Evolutionary conservation across 2,797 vertebrate genomes (phyloP).

Genomic region (Monodelphis domestica): DNA sequence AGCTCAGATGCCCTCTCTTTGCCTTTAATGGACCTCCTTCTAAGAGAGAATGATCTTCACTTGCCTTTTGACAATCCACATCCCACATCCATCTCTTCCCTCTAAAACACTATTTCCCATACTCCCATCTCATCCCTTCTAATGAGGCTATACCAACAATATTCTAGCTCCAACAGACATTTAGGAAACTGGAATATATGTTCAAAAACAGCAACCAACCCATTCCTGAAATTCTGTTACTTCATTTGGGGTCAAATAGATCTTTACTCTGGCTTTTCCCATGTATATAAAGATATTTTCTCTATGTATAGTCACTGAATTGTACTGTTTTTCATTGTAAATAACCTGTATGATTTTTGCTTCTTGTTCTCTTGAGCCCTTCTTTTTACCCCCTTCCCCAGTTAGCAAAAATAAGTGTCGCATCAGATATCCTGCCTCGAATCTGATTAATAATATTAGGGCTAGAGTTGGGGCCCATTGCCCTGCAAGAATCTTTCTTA

Average conservation of each 20-base stretch:
- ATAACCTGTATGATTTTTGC: slow-evolving; percentile 41
- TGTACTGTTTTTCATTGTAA: slow-evolving; percentile 81
- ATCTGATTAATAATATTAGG: background rate
- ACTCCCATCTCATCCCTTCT: accelerated
- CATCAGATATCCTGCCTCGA: background rate
- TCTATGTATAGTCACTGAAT: slow-evolving; percentile 79
- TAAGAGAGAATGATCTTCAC: background rate
- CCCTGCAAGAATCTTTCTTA: slow-evolving; percentile 47
- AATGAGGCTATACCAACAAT: background rate
- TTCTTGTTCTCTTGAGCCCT: too few species aligned
- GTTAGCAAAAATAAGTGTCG: background rate
- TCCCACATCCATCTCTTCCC: accelerated
- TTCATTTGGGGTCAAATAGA: slow-evolving; percentile 5
- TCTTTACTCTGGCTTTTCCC: background rate
- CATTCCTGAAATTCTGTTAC: background rate
- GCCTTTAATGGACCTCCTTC: background rate
- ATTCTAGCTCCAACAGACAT: background rate
- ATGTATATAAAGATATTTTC: slow-evolving; percentile 56
- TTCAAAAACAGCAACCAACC: too few species aligned
- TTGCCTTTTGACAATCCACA: background rate
- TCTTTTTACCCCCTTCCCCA: background rate
- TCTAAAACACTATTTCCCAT: accelerated
- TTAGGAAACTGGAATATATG: background rate
- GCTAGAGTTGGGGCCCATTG: background rate
- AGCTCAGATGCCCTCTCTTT: background rate